A percentile compares a stretch with the other conserved stretches of the same genome.
These are phyloP conservation scores for Nephila pilipes DNA, from an alignment of 1,140 invertebrate species.

Conservation along the genomic window DNA sequence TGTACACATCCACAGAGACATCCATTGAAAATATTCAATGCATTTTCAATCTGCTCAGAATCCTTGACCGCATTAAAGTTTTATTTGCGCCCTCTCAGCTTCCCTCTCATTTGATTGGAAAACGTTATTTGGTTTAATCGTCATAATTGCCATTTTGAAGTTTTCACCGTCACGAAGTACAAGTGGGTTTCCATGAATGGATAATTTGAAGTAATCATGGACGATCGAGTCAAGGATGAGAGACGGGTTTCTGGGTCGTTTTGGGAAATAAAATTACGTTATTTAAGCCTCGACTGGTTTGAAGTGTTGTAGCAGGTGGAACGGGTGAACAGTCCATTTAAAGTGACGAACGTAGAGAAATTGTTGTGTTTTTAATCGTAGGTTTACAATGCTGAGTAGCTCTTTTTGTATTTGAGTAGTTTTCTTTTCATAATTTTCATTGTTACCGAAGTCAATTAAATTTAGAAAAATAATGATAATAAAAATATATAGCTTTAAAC, in stretches of 20 bases:
- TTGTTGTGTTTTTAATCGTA: no score
- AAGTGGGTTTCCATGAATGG: not conserved
- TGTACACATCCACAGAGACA: not conserved
- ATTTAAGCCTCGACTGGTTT: not conserved
- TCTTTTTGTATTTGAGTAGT: no score
- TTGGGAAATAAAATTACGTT: not conserved
- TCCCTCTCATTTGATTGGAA: not conserved
- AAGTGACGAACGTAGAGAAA: not conserved
- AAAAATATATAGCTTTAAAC: no score
- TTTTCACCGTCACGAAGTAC: not conserved
- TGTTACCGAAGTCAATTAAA: no score
- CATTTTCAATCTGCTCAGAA: not conserved
- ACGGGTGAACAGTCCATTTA: not conserved
- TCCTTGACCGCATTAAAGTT: slow-evolving; percentile 20
- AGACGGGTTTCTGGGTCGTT: slow-evolving; percentile 2
- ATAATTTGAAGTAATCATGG: not conserved
- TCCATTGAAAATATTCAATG: slow-evolving; percentile 22
- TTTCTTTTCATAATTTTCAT: no score
- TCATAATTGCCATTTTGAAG: not conserved
- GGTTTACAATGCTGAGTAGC: no score
- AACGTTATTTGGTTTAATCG: slow-evolving; percentile 9
- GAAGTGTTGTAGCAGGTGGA: not conserved
- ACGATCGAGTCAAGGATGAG: not conserved
- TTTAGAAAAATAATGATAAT: no score
- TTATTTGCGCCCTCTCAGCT: not conserved